Evolutionary conservation across 2,888 invertebrate species (phyloP), one percentile per base, ranked within the genome.

Genomic region (Ferrisia virgata): DNA sequence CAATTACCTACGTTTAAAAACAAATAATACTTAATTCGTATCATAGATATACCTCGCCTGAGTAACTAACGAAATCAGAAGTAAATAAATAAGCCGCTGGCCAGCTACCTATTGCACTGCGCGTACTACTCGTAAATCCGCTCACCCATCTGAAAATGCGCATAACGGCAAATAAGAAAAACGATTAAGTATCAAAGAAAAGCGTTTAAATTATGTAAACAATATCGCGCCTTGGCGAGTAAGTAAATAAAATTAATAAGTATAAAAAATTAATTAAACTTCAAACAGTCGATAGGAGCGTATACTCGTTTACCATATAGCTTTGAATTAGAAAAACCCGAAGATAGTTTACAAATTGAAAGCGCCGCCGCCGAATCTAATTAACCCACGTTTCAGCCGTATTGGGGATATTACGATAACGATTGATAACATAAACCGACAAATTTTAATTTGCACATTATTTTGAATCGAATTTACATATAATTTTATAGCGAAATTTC

Each of bases 401-500:
- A 72, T 33, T 72, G 72, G 36, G 31, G 25, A 72, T 72, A 72
- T 72, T 72, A 72, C 72, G 72, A 72, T 72, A 72, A 72, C 72
- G 72, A 72, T 72, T 72, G 72, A 72, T 72, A 33, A 72, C 72
- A 72, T 72, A 72, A 72, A 72, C 72, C 33, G 31, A 72, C 31
- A 72, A 72, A 33, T 72, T 72, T 72, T 72, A 72, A 72, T 72
- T 72, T 72, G 33, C 72, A 72, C 72, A 72, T 72, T 72, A 72
- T 72, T 72, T 72, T 28, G 72, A 72, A 72, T 72, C 72, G 72
- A 72, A 72, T 72, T 72, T 72, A 72, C 72, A 72, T 72, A 33
- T 33, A 72, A 72, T 72, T 72, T 72, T 72, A 33, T 72, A n/a
- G 33, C 33, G 36, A 72, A 72, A 72, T 72, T 72, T 72, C 72